These are phyloP conservation scores for Anthophora plumipes DNA, from an alignment of 2,888 invertebrate genomes.

Conservation along the genomic window DNA sequence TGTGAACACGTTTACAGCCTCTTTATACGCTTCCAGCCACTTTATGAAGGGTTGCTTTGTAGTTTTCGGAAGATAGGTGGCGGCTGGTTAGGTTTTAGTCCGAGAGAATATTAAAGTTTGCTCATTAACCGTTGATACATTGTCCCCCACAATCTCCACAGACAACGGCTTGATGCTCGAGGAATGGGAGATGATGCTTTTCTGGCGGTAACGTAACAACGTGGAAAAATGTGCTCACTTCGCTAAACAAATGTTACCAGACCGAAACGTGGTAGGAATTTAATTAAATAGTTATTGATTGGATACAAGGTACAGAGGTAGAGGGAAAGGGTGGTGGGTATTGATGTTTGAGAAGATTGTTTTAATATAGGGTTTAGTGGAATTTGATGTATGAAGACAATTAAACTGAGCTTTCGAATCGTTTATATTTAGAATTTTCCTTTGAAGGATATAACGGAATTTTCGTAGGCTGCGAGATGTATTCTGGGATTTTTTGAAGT, in stretches of 20 bases:
- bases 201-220: slow-evolving; percentile 16
- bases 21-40: background rate
- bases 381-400: background rate
- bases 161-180: slow-evolving; percentile 49
- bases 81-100: slow-evolving; percentile 65
- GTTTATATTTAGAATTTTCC: too few relatives aligned
- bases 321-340: too few relatives aligned
- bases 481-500: too few relatives aligned
- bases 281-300: slow-evolving; percentile 18
- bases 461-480: too few relatives aligned
- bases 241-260: background rate
- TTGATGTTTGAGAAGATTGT: background rate
- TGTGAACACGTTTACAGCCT: slow-evolving; percentile 45
- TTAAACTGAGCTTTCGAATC: too few relatives aligned
- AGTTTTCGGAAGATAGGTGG: slow-evolving; percentile 66
- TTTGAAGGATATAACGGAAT: too few relatives aligned
- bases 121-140: slow-evolving; percentile 80
- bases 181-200: slow-evolving; percentile 41
- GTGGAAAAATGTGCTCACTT: slow-evolving; percentile 52
- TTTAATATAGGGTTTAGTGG: background rate
- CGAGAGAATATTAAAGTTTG: slow-evolving; percentile 79
- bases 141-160: slow-evolving; percentile 62
- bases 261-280: background rate
- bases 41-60: slow-evolving; percentile 47
- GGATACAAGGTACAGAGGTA: background rate